phyloP scores from a whole-genome alignment of 2,797 vertebrate genomes.

The Vultur gryphus region DNA sequence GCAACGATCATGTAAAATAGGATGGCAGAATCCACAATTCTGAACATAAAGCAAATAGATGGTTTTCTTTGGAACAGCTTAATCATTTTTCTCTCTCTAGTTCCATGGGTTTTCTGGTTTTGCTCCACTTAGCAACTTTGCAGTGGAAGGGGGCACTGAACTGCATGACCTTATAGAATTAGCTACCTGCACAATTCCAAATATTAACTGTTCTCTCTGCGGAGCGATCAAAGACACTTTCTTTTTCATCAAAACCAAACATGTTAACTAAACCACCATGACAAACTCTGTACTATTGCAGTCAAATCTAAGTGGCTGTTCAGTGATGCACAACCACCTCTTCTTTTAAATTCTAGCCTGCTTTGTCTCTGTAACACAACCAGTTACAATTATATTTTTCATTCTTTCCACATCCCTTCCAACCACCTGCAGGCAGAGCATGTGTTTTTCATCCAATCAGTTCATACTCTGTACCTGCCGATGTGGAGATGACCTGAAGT shows the following conservation, averaged over 20 bases:
- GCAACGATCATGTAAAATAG: neutral
- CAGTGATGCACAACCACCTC: constrained; percentile 35
- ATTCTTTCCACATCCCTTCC: neutral
- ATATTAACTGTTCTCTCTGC: neutral
- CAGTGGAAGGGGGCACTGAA: neutral
- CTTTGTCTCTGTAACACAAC: neutral
- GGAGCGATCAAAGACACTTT: neutral
- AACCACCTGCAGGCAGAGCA: neutral
- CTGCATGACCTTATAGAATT: constrained; percentile 17
- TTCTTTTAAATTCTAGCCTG: constrained; percentile 13
- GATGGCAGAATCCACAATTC: neutral
- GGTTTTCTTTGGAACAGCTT: neutral
- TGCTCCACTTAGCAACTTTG: neutral
- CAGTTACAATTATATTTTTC: neutral
- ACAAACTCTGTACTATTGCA: constrained; percentile 8
- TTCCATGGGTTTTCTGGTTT: neutral
- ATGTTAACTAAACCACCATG: constrained; percentile 58
- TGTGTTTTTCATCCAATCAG: neutral
- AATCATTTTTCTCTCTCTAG: neutral
- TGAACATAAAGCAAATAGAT: neutral
- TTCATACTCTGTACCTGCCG: neutral
- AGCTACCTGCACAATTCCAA: constrained; percentile 10
- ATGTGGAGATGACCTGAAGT: neutral
- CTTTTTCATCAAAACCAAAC: constrained; percentile 41
- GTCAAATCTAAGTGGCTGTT: constrained; percentile 45